These are phyloP conservation scores for Lagothrix lagotricha DNA, from an alignment of 2,797 vertebrate species.

Conservation along the genomic window DNA sequence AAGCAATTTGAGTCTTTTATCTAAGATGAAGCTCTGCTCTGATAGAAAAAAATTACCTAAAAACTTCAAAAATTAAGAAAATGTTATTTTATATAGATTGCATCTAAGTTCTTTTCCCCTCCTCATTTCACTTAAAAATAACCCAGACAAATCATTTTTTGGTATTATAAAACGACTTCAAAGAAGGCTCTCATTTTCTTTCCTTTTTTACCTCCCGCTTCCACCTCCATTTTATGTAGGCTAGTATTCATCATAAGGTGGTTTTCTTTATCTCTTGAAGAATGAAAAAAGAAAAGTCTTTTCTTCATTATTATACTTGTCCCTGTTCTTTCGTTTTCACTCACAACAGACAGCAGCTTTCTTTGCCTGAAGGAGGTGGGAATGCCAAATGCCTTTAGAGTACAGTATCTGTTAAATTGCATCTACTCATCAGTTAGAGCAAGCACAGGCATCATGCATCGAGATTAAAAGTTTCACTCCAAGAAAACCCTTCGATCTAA, in stretches of 20 bases:
- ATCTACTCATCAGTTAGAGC: neutral
- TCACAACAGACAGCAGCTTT: neutral
- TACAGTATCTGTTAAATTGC: neutral
- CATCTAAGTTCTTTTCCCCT: constrained; percentile 41
- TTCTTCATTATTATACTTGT: neutral
- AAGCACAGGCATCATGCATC: neutral
- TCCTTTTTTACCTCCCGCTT: neutral
- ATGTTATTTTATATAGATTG: constrained; percentile 26
- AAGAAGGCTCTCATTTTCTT: neutral
- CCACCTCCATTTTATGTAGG: neutral
- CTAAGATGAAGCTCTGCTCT: constrained; percentile 49
- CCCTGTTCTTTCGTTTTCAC: neutral
- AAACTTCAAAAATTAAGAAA: constrained; percentile 60
- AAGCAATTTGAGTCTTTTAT: constrained; percentile 72
- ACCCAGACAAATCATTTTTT: neutral
- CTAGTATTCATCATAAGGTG: neutral
- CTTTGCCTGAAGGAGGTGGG: neutral
- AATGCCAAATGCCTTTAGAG: neutral
- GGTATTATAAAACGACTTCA: constrained; percentile 53
- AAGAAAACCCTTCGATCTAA: constrained; percentile 34
- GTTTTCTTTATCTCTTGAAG: neutral
- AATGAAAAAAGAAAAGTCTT: neutral
- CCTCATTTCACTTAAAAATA: constrained; percentile 44
- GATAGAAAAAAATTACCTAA: constrained; percentile 36
- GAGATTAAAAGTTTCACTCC: neutral